Evolutionary conservation across 2,888 invertebrate species (phyloP).

Genomic region (Xestia ashworthii): DNA sequence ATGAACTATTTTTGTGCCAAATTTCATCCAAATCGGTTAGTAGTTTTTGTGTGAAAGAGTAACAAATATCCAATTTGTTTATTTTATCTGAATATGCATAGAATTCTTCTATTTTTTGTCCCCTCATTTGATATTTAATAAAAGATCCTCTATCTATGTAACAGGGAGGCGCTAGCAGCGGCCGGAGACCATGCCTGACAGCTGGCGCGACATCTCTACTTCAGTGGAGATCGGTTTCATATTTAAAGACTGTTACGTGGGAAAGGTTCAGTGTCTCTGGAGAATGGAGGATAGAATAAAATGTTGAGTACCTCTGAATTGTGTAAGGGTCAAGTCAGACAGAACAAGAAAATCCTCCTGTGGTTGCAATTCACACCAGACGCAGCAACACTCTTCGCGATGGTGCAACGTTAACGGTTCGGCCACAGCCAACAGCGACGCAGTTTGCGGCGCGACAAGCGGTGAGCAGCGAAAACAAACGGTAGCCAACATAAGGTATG

Average conservation of each 20-base stretch:
- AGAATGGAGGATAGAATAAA: background rate
- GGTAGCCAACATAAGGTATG: too few species aligned
- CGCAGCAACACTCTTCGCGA: background rate
- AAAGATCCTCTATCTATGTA: too few species aligned
- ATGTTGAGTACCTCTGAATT: background rate
- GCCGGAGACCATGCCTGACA: slow-evolving; percentile 92
- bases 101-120: too few species aligned
- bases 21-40: too few species aligned
- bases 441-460: too few species aligned
- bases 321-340: background rate
- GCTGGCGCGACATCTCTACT: slow-evolving; percentile 58
- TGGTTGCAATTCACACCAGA: background rate
- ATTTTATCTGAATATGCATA: too few species aligned
- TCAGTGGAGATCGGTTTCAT: slow-evolving; percentile 65
- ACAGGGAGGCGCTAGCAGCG: slow-evolving; percentile 94
- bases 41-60: too few species aligned
- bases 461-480: too few species aligned
- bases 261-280: background rate
- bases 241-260: slow-evolving; percentile 33
- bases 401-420: background rate
- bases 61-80: too few species aligned
- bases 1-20: too few species aligned
- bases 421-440: too few species aligned
- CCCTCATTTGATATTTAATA: too few species aligned
- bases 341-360: background rate